Percentiles rank a stretch among this genome's conserved stretches.
These are phyloP conservation scores for Drosophila eohydei DNA, from an alignment of 2,888 invertebrate genomes.

Conservation along the genomic window DNA sequence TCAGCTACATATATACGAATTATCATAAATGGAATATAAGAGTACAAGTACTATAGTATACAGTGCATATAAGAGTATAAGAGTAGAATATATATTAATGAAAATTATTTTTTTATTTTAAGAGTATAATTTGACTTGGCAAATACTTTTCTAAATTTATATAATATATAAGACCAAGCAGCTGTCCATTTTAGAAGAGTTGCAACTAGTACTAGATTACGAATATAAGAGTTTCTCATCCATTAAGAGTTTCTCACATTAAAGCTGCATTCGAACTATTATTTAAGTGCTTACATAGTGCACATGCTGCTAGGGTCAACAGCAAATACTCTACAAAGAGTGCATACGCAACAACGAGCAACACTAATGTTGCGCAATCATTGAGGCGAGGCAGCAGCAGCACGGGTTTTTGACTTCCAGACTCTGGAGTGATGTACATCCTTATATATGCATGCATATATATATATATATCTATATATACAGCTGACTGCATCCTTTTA, in stretches of 20 bases:
- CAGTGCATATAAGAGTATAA: no score
- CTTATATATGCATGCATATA: background rate
- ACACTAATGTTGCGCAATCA: conserved; percentile 60
- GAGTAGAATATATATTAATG: no score
- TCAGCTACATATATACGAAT: no score
- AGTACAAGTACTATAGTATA: no score
- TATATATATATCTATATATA: conserved; percentile 4
- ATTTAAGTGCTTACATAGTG: background rate
- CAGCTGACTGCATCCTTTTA: conserved; percentile 73
- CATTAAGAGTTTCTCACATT: background rate
- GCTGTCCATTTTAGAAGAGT: background rate
- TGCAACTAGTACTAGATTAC: no score
- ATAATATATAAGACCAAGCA: background rate
- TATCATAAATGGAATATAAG: no score
- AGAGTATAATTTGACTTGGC: no score
- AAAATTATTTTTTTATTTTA: no score
- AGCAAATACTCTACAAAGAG: conserved; percentile 26
- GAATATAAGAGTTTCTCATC: no score
- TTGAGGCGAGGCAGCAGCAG: conserved; percentile 42
- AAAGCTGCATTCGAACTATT: background rate
- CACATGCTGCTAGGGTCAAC: conserved; percentile 9
- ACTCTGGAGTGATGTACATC: conserved; percentile 14
- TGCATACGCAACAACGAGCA: conserved; percentile 30
- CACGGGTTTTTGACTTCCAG: conserved; percentile 10
- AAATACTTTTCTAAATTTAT: no score